Conservation (phyloP, 2,888 invertebrate species). For the Phortica okadai region DNA sequence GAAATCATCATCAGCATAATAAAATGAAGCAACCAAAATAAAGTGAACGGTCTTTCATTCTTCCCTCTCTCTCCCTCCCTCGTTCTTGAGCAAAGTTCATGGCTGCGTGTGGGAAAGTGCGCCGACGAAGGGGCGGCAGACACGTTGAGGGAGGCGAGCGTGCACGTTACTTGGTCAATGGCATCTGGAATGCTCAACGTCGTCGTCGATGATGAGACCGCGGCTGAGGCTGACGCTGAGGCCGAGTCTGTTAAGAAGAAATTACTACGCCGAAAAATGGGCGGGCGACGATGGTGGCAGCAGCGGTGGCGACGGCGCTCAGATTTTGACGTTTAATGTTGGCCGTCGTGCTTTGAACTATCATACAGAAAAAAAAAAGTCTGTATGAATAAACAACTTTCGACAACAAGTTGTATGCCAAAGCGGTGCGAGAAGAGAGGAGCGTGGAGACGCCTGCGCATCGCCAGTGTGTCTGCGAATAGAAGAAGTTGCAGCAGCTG, state of each 20-base stretch:
- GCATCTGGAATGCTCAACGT: conserved; percentile 40
- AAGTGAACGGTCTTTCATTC: not conserved
- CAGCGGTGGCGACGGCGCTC: not conserved
- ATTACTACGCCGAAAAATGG: not conserved
- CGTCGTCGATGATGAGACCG: no score
- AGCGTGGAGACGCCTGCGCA: not conserved
- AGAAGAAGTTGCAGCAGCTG: not conserved
- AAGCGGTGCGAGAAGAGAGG: not conserved
- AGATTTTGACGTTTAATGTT: not conserved
- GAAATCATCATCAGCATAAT: conserved; percentile 17
- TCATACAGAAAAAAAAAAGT: not conserved
- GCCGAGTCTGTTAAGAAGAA: no score
- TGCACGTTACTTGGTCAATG: conserved; percentile 67
- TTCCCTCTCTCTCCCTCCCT: not conserved
- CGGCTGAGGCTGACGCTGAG: no score
- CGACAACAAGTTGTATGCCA: not conserved
- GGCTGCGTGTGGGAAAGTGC: conserved; percentile 5
- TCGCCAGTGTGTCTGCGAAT: not conserved
- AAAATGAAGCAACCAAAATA: conserved; percentile 25
- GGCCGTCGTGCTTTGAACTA: not conserved
- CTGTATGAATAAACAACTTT: not conserved
- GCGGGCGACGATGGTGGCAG: not conserved
- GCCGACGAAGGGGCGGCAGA: not conserved
- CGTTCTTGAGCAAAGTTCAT: conserved; percentile 13
- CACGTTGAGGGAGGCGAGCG: conserved; percentile 18